Evolutionary conservation across 2,797 vertebrate species (phyloP).

Genomic region (Anabas testudineus): DNA sequence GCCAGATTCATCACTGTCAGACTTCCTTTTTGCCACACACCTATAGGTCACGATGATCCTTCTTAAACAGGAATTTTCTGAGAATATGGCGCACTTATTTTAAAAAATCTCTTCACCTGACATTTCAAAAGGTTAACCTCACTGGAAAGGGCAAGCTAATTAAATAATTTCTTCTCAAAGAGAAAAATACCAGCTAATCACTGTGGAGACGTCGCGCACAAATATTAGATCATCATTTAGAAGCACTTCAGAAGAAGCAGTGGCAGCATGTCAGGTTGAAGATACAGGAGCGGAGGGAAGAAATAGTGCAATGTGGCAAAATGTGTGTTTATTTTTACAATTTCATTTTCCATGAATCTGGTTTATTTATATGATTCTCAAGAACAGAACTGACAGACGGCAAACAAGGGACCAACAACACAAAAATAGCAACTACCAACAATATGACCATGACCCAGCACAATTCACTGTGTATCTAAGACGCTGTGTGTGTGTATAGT

Average conservation of each 20-base stretch:
- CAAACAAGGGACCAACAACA: too few species aligned
- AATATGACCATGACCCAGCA: too few species aligned
- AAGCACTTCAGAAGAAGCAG: slow-evolving; percentile 33
- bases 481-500: too few species aligned
- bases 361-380: too few species aligned
- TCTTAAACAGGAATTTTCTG: slow-evolving; percentile 70
- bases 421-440: too few species aligned
- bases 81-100: slow-evolving; percentile 75
- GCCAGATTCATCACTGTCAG: slow-evolving; percentile 77
- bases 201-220: slow-evolving; percentile 50
- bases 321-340: neutral
- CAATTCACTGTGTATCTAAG: too few species aligned
- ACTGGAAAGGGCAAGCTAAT: slow-evolving; percentile 81
- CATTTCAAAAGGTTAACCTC: slow-evolving; percentile 85
- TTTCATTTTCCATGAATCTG: neutral
- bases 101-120: slow-evolving; percentile 76
- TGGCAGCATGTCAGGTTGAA: neutral
- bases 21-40: slow-evolving; percentile 51
- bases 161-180: slow-evolving; percentile 75
- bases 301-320: slow-evolving; percentile 3
- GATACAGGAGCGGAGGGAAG: neutral
- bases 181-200: slow-evolving; percentile 70
- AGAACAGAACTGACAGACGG: too few species aligned
- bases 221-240: slow-evolving; percentile 62
- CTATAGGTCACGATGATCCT: slow-evolving; percentile 73